Conservation (phyloP, 2,797 vertebrate species). For the Gobio occitaniae region DNA sequence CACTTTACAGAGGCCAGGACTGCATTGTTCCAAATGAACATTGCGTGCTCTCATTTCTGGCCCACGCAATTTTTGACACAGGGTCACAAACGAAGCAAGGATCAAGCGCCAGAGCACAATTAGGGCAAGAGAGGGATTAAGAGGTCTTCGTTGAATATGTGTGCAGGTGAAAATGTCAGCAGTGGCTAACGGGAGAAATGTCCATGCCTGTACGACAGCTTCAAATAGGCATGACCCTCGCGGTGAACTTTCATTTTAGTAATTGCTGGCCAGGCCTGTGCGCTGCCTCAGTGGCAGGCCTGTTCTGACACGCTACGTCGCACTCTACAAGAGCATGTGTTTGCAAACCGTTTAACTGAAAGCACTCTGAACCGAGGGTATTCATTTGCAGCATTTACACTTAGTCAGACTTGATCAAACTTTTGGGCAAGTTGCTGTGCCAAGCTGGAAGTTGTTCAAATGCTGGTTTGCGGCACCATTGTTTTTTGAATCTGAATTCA, state of each 20-base stretch:
- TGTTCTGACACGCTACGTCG: background rate
- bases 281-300: background rate
- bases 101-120: conserved; percentile 68
- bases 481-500: conserved; percentile 24
- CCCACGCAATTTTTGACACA: conserved; percentile 57
- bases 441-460: conserved; percentile 38
- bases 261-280: conserved; percentile 34
- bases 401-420: conserved; percentile 39
- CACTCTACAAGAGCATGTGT: conserved; percentile 21
- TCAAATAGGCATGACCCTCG: conserved; percentile 47
- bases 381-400: conserved; percentile 28
- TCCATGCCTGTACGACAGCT: conserved; percentile 36
- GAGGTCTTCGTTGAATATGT: conserved; percentile 29
- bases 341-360: conserved; percentile 44
- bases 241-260: conserved; percentile 8
- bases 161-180: conserved; percentile 33
- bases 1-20: conserved; percentile 53
- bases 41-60: conserved; percentile 32
- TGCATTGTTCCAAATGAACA: conserved; percentile 63
- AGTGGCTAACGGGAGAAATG: conserved; percentile 13
- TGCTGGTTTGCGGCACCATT: conserved; percentile 27
- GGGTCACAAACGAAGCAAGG: conserved; percentile 59
- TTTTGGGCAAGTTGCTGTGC: conserved; percentile 15
- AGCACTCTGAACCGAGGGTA: background rate
- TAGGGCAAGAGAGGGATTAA: conserved; percentile 62